These are phyloP conservation scores for Sepioteuthis lessoniana DNA, from an alignment of 2,888 invertebrate species.

Conservation along the genomic window DNA sequence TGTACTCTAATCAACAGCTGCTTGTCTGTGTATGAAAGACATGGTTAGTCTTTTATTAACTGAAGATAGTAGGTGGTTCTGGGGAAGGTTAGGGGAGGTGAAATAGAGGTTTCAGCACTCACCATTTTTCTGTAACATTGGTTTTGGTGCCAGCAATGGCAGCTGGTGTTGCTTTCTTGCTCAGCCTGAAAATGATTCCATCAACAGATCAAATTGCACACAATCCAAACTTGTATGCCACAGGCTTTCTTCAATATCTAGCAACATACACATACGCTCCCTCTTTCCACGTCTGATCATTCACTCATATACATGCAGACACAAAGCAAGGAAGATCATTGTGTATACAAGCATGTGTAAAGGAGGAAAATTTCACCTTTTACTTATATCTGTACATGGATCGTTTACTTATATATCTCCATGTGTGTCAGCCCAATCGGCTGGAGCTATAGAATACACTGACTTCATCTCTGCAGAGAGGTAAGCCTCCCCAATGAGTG, in stretches of 20 bases:
- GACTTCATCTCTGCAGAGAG: too few relatives aligned
- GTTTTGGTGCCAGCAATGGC: not conserved
- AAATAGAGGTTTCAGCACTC: not conserved
- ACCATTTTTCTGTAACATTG: not conserved
- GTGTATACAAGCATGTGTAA: not conserved
- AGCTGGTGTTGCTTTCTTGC: conserved; percentile 16
- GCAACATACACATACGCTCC: not conserved
- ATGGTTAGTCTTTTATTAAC: not conserved
- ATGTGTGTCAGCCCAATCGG: too few relatives aligned
- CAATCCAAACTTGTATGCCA: not conserved
- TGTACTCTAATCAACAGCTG: not conserved
- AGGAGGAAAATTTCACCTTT: not conserved
- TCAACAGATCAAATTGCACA: not conserved
- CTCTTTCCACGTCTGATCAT: not conserved
- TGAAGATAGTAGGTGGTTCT: conserved; percentile 7
- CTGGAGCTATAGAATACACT: too few relatives aligned
- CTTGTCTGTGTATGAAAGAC: not conserved
- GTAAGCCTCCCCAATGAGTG: too few relatives aligned
- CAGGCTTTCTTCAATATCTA: not conserved
- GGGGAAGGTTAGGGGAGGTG: not conserved
- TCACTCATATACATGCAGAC: not conserved
- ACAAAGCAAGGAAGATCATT: not conserved
- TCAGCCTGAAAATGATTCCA: conserved; percentile 4
- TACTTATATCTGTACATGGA: not conserved
- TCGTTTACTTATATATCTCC: not conserved